Percentiles rank a stretch among this genome's conserved stretches.
Evolutionary conservation across 2,888 invertebrate species (phyloP).

Genomic region (Hermaeophaga mercurialis): DNA sequence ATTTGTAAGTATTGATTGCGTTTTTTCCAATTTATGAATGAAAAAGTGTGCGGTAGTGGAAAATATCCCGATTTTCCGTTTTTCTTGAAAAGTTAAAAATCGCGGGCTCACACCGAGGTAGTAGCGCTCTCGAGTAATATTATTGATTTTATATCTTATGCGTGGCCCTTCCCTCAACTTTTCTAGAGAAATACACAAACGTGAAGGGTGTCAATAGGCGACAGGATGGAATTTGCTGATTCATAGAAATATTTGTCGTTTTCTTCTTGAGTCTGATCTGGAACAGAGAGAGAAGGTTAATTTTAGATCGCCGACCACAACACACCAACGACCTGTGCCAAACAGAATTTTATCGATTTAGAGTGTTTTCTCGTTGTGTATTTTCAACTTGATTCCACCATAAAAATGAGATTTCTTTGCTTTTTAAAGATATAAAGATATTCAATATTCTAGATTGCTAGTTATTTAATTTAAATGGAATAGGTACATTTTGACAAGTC

Average conservation of each 20-base stretch:
- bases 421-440: too few relatives aligned
- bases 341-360: conserved; percentile 23
- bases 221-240: not conserved
- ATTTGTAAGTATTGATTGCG: conserved; percentile 29
- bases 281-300: conserved; percentile 7
- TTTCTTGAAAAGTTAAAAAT: conserved; percentile 42
- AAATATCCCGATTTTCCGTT: conserved; percentile 6
- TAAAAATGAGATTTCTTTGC: too few relatives aligned
- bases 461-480: too few relatives aligned
- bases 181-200: conserved; percentile 37
- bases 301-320: conserved; percentile 10
- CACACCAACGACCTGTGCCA: conserved; percentile 16
- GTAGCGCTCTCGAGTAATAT: conserved; percentile 52
- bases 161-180: conserved; percentile 40
- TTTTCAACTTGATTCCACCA: not conserved
- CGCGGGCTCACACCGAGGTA: conserved; percentile 42
- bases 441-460: too few relatives aligned
- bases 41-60: conserved; percentile 21
- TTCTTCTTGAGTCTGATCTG: not conserved
- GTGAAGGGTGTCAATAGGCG: conserved; percentile 7
- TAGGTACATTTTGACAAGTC: too few relatives aligned
- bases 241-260: conserved; percentile 6
- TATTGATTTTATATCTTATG: conserved; percentile 55
- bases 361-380: not conserved
- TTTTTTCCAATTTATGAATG: conserved; percentile 31